Conservation (phyloP, 2,797 vertebrate genomes). For the Tokudaia muenninki region DNA sequence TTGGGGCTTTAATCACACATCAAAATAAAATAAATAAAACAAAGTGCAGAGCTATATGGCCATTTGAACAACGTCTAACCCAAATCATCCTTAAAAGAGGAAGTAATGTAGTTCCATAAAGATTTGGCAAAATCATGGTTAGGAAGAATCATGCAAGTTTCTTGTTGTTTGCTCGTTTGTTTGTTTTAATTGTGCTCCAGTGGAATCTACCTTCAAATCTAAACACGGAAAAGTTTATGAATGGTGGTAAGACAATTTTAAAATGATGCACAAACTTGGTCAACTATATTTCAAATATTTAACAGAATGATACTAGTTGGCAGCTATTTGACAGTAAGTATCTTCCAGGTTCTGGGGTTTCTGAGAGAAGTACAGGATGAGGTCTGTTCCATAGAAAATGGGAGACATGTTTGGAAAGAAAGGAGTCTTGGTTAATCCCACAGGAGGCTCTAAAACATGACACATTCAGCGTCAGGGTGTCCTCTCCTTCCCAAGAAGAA, state of each 20-base stretch:
- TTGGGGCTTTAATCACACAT: not conserved
- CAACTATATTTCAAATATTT: not conserved
- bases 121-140: not conserved
- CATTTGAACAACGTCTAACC: not conserved
- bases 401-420: not conserved
- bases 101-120: not conserved
- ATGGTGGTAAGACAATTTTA: not conserved
- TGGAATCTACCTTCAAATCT: not conserved
- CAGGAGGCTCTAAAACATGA: not conserved
- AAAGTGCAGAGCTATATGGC: not conserved
- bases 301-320: not conserved
- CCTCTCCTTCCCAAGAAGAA: not conserved
- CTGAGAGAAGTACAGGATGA: not conserved
- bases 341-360: not conserved
- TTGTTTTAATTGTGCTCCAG: not conserved
- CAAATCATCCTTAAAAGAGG: not conserved
- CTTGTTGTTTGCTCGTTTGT: not conserved
- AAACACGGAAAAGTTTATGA: not conserved
- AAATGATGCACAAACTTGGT: not conserved
- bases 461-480: too few species aligned
- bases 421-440: not conserved
- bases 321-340: not conserved
- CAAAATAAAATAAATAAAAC: not conserved
- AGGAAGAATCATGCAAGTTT: not conserved
- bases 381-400: accelerated